A percentile compares a stretch with the other conserved stretches of the same genome.
Conservation (phyloP, 2,888 invertebrate genomes). For the Tiliacea citrago region DNA sequence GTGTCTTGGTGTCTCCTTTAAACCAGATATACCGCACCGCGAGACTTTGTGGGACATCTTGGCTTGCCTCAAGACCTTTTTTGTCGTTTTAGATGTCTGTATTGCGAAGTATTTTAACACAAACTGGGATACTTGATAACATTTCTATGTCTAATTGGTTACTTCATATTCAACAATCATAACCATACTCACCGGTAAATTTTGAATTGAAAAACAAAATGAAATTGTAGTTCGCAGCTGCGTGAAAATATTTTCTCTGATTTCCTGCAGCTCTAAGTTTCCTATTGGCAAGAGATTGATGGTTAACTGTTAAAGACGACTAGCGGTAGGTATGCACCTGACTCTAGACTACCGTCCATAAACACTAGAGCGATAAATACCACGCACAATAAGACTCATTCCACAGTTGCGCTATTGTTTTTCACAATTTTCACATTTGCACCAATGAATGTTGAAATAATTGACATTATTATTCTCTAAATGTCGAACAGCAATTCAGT, state of each 20-base stretch:
- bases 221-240: slow-evolving; percentile 20
- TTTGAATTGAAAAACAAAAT: slow-evolving; percentile 16
- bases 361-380: neutral
- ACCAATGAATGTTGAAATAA: slow-evolving; percentile 21
- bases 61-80: neutral
- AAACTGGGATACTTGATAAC: neutral
- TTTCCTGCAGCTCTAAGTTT: slow-evolving; percentile 9
- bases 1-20: neutral
- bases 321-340: neutral
- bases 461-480: slow-evolving; percentile 11
- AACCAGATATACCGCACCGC: too few species aligned
- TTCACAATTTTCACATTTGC: slow-evolving; percentile 5
- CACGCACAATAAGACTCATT: neutral
- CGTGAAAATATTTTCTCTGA: slow-evolving; percentile 46
- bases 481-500: slow-evolving; percentile 7
- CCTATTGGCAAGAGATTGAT: slow-evolving; percentile 16
- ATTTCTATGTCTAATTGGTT: neutral
- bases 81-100: neutral
- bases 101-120: neutral
- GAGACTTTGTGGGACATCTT: too few species aligned
- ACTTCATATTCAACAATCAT: neutral
- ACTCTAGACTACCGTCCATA: neutral
- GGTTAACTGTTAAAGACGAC: neutral
- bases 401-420: neutral
- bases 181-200: slow-evolving; percentile 1